phyloP scores from a whole-genome alignment of 2,113 vertebrate genomes.

The Spilogale gracilis region DNA sequence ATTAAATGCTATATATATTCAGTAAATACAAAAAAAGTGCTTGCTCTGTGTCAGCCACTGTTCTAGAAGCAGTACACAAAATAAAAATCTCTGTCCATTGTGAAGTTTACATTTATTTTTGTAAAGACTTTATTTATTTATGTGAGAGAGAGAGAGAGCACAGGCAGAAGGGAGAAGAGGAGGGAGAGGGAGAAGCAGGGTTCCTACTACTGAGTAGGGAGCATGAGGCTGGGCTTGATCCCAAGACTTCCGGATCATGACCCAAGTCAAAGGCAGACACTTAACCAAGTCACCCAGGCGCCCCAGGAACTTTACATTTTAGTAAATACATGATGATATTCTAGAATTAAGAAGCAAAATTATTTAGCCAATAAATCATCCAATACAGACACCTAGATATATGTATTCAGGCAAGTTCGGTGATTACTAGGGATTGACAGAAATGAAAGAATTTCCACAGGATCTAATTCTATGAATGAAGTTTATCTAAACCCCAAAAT shows the following conservation, averaged over 20 bases:
- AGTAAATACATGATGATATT: not conserved
- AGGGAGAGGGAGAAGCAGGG: not conserved
- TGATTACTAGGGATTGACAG: not conserved
- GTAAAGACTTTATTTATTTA: not conserved
- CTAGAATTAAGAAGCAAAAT: constrained; percentile 14
- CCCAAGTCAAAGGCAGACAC: not conserved
- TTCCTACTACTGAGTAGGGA: not conserved
- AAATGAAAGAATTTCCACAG: not conserved
- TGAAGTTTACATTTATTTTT: not conserved
- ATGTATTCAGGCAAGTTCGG: not conserved
- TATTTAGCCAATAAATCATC: not conserved
- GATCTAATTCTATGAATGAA: not conserved
- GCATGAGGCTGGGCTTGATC: not conserved
- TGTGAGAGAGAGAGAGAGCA: not conserved
- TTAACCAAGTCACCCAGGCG: not conserved
- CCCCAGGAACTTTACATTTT: constrained; percentile 6
- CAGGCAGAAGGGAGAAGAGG: not conserved
- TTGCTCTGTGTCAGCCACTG: not conserved
- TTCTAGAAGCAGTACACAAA: not conserved
- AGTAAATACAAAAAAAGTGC: not conserved
- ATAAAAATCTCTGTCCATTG: not conserved
- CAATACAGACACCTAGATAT: not conserved
- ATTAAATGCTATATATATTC: not conserved
- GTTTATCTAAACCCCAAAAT: not conserved
- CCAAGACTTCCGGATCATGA: not conserved